These are phyloP conservation scores for Macrosiphum euphorbiae DNA, from an alignment of 2,888 invertebrate species.

Conservation along the genomic window DNA sequence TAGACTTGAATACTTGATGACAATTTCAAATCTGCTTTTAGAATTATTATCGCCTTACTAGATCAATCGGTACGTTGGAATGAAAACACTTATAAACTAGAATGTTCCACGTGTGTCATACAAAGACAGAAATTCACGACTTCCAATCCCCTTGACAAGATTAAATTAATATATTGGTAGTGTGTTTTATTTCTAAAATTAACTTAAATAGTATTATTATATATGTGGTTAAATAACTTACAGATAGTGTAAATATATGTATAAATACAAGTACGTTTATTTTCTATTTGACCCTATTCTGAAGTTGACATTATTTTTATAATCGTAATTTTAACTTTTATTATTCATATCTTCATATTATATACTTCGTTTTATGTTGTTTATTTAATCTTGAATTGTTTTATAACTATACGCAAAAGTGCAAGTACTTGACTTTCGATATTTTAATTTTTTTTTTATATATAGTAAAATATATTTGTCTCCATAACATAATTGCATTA, in stretches of 20 bases:
- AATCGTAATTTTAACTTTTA: conserved; percentile 30
- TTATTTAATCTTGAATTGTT: conserved; percentile 16
- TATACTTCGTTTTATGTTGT: background rate
- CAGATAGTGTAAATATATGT: background rate
- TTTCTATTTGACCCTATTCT: background rate
- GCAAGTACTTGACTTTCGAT: conserved; percentile 10
- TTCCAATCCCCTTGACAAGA: too few species aligned
- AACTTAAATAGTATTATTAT: background rate
- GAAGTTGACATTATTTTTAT: background rate
- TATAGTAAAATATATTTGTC: background rate
- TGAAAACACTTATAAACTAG: too few species aligned
- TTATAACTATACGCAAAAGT: background rate
- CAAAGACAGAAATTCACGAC: too few species aligned
- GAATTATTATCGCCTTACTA: too few species aligned
- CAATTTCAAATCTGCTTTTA: too few species aligned
- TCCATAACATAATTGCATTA: background rate
- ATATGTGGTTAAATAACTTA: background rate
- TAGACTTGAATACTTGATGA: too few species aligned
- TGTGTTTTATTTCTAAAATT: background rate
- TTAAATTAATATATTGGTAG: background rate
- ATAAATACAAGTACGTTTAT: background rate
- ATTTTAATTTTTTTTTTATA: background rate
- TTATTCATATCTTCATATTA: conserved; percentile 22
- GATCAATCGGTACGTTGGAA: too few species aligned
- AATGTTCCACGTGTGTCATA: too few species aligned